Evolutionary conservation across 2,113 vertebrate genomes (phyloP).

Genomic region (Eira barbara): DNA sequence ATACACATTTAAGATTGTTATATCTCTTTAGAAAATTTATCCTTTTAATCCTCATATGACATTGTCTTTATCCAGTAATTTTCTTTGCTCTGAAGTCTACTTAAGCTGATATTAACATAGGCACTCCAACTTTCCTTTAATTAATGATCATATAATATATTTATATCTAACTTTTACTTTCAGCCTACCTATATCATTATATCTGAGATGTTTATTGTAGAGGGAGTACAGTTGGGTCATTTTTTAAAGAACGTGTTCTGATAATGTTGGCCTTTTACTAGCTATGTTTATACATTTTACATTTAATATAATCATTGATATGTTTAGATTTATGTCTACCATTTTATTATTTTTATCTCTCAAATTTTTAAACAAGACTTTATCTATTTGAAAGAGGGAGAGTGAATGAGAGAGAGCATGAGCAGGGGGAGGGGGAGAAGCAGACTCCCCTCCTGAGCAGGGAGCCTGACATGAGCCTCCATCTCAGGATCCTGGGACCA

Average conservation of each 20-base stretch:
- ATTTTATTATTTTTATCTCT: background rate
- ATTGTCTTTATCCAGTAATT: background rate
- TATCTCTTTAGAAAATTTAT: background rate
- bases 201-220: background rate
- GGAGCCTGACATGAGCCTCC: no score
- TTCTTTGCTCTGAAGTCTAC: background rate
- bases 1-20: background rate
- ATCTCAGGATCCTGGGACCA: no score
- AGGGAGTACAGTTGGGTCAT: background rate
- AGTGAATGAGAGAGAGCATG: no score
- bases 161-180: background rate
- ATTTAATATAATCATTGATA: background rate
- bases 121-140: background rate
- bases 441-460: no score
- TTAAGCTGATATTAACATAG: background rate
- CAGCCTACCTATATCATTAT: background rate
- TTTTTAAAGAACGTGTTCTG: background rate
- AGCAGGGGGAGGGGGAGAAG: no score
- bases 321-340: background rate
- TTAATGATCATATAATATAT: background rate
- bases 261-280: background rate
- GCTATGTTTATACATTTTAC: background rate
- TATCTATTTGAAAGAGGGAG: no score
- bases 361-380: no score
- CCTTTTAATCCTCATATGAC: background rate